Evolutionary conservation across 2,888 invertebrate species (phyloP), one percentile per base, ranked within the genome.

Genomic region (Merodon equestris): DNA sequence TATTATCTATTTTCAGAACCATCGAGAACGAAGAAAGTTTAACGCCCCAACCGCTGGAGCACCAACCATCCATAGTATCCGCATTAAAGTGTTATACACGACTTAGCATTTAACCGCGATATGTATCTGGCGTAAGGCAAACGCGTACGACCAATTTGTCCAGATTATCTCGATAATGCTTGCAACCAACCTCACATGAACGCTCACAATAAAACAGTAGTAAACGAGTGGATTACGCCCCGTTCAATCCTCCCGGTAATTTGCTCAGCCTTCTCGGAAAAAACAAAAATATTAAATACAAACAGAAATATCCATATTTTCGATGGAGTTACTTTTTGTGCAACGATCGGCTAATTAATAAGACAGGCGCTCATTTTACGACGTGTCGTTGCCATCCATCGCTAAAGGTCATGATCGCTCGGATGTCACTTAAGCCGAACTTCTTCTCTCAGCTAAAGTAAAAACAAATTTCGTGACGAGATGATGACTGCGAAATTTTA

Each of bases 351-450:
- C 7, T 66, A 50, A 57, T 67, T 72, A 61, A 61, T 77, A 45
- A 67, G 36, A 14, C 66, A 66, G 56, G 66, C 47, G 34, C 51
- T 60, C 18, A 76, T 50, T 71, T 71, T 76, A 71, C 66, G 61
- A 67, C 45, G 60, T 63, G 67, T 73, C 44, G 61, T 73, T 67
- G 61, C 63, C 61, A 63, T 63, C 73, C 57, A 40, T 63, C 57
- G 57, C 61, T 63, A 77, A 73, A 77, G 77, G 77, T 73, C 77
- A 77, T 47, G 77, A 73, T 77, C 77, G 73, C 53, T 63, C 50
- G 45, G 15, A 48, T 10, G 50, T 66, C 66, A 58, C 42, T 56
- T 27, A 38, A 45, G 51, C 61, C 51, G 44, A 64, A 57, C 18
- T 14, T 56, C 54, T 12, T 42, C 56, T n/a, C 14, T 53, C 9